Evolutionary conservation across 2,888 invertebrate genomes (phyloP).

Genomic region (Sipunculus nudus): DNA sequence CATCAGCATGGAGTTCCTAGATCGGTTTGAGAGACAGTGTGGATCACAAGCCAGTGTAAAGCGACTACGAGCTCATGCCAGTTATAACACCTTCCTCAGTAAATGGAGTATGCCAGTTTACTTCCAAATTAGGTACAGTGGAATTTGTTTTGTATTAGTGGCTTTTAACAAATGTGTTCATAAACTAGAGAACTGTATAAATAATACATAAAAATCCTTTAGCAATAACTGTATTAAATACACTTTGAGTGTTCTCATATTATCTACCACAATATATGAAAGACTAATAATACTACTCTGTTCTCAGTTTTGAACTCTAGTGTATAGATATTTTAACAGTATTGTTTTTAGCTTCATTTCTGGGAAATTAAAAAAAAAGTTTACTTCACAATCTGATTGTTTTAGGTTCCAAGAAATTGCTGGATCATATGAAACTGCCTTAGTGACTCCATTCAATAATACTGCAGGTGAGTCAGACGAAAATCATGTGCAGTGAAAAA

Average conservation of each 20-base stretch:
- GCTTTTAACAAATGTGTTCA: too few species aligned
- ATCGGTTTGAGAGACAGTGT: constrained; percentile 76
- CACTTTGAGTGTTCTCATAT: too few species aligned
- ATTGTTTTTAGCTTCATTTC: too few species aligned
- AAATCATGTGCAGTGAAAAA: constrained; percentile 39
- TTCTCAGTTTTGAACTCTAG: too few species aligned
- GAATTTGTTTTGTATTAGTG: neutral
- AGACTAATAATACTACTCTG: too few species aligned
- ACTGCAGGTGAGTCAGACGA: constrained; percentile 48
- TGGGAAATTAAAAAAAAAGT: too few species aligned
- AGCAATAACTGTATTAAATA: too few species aligned
- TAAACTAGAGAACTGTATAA: too few species aligned
- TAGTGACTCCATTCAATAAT: constrained; percentile 62
- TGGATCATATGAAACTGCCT: constrained; percentile 72
- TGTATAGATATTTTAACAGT: too few species aligned
- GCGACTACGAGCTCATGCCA: constrained; percentile 74
- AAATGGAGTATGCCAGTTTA: constrained; percentile 97
- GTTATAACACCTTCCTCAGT: constrained; percentile 81
- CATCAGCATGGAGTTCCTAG: constrained; percentile 80
- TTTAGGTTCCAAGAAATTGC: constrained; percentile 90
- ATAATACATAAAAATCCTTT: too few species aligned
- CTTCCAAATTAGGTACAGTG: constrained; percentile 80
- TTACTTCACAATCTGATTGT: too few species aligned
- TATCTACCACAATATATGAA: too few species aligned
- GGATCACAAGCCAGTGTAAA: constrained; percentile 71